These are phyloP conservation scores for Typhlichthys subterraneus DNA, from an alignment of 2,797 vertebrate species.

Conservation along the genomic window DNA sequence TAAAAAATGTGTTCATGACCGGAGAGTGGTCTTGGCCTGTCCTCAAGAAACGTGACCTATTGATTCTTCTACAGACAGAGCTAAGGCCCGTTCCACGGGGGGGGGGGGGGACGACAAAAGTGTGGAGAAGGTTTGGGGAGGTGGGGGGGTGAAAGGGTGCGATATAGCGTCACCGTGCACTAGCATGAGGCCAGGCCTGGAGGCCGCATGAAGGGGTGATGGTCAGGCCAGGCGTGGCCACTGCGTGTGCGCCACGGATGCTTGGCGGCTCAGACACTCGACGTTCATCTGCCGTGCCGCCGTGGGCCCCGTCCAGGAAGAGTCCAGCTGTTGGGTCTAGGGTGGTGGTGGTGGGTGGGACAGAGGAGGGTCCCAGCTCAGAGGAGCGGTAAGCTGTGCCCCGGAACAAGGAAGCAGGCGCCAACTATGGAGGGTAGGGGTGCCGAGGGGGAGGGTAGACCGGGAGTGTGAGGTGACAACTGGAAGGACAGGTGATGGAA, in stretches of 20 bases:
- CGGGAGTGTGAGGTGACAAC: background rate
- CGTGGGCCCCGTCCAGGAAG: no score
- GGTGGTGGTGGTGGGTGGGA: background rate
- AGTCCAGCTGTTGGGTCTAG: background rate
- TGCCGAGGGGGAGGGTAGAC: background rate
- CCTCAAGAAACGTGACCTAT: constrained; percentile 29
- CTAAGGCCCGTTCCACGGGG: constrained; percentile 38
- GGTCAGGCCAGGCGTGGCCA: no score
- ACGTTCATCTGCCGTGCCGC: no score
- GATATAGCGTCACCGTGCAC: no score
- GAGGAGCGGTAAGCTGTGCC: constrained; percentile 5
- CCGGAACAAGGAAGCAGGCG: constrained; percentile 14
- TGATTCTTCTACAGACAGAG: constrained; percentile 27
- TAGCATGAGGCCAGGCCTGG: no score
- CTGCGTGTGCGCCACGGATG: no score
- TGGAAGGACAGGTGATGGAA: background rate
- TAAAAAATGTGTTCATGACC: constrained; percentile 3
- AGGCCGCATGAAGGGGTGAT: no score
- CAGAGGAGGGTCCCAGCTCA: constrained; percentile 17
- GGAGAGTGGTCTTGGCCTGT: background rate
- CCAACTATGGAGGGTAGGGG: background rate
- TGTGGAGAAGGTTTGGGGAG: no score
- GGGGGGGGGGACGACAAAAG: no score
- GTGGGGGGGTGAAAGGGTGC: no score
- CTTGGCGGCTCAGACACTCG: no score